Conservation (phyloP, 2,888 invertebrate species). For the Pachycephus smyrnensis region DNA sequence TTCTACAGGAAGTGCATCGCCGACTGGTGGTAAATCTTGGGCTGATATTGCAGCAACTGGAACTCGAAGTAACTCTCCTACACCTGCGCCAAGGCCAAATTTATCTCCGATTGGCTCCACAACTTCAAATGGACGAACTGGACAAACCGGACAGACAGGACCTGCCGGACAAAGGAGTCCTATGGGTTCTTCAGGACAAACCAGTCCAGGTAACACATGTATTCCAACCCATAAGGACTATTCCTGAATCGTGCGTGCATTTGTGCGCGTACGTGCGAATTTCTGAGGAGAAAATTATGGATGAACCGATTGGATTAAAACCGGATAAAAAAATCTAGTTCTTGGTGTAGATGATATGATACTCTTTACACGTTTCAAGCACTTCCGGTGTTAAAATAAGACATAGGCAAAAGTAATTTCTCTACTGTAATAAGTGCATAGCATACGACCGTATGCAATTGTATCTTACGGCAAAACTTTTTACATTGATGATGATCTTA, state of each 20-base stretch:
- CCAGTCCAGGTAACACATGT: not conserved
- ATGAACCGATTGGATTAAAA: not conserved
- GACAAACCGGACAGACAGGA: slow-evolving; percentile 5
- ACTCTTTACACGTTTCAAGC: too few species aligned
- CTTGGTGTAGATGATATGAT: not conserved
- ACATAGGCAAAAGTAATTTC: too few species aligned
- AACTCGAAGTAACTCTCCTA: slow-evolving; percentile 41
- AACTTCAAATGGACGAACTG: slow-evolving; percentile 3
- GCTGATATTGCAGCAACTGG: slow-evolving; percentile 49
- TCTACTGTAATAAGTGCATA: too few species aligned
- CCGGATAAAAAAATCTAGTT: not conserved
- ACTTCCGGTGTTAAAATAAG: too few species aligned
- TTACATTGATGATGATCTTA: too few species aligned
- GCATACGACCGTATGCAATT: too few species aligned
- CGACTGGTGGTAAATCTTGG: slow-evolving; percentile 44
- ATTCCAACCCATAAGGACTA: not conserved
- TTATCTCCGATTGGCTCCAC: not conserved
- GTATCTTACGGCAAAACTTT: too few species aligned
- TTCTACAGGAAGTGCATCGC: slow-evolving; percentile 25
- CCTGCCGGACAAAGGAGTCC: slow-evolving; percentile 14
- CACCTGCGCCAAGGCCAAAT: slow-evolving; percentile 19
- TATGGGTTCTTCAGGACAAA: not conserved
- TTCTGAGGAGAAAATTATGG: not conserved
- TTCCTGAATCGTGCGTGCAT: not conserved
- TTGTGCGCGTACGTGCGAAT: not conserved